Conservation (phyloP, 1,140 invertebrate species). For the Platyscapa corneri region DNA sequence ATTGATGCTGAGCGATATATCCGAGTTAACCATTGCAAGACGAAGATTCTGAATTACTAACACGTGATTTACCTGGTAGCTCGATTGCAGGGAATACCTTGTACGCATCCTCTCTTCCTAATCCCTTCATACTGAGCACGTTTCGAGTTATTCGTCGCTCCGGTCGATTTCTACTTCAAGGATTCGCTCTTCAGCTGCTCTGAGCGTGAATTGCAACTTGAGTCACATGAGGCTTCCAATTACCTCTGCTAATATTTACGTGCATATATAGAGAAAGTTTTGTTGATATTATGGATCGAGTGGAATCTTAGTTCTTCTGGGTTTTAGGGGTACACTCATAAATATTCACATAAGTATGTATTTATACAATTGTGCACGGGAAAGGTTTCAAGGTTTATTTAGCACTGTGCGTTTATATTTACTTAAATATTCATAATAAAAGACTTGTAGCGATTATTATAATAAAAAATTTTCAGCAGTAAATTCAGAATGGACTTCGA, state of each 20-base stretch:
- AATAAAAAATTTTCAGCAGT: too few species aligned
- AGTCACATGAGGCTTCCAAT: neutral
- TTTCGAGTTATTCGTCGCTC: neutral
- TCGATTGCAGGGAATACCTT: neutral
- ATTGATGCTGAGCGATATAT: neutral
- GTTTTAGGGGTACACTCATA: neutral
- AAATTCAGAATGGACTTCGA: neutral
- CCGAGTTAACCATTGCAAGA: neutral
- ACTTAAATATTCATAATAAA: too few species aligned
- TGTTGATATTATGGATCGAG: neutral
- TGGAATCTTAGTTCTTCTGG: neutral
- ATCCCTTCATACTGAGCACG: conserved; percentile 22
- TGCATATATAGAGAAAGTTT: neutral
- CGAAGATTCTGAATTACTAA: conserved; percentile 22
- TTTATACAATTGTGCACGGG: too few species aligned
- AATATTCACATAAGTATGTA: too few species aligned
- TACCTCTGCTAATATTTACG: neutral
- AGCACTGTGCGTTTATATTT: too few species aligned
- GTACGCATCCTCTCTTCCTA: neutral
- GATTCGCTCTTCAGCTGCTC: neutral
- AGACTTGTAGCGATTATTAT: too few species aligned
- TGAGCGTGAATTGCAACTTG: neutral
- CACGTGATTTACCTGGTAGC: neutral
- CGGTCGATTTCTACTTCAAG: conserved; percentile 19
- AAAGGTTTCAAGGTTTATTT: too few species aligned